Conservation (phyloP, 2,888 invertebrate genomes). For the Drosophila borborema region DNA sequence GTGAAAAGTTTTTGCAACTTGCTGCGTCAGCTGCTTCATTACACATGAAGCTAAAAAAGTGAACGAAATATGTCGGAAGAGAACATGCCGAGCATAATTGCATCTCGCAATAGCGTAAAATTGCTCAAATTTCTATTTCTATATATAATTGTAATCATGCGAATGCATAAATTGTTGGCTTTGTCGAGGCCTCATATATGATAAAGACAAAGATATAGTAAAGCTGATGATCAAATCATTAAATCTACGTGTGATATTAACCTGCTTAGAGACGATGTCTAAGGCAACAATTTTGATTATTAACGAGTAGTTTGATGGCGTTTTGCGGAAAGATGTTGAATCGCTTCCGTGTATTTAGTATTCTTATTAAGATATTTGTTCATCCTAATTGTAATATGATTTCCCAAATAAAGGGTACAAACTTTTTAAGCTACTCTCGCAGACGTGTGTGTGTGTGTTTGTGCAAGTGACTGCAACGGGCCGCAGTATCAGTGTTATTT, state of each 20-base stretch:
- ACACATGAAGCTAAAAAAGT: slow-evolving; percentile 62
- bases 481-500: slow-evolving; percentile 72
- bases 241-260: too few species aligned
- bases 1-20: slow-evolving; percentile 68
- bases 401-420: not conserved
- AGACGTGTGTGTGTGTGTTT: slow-evolving; percentile 22
- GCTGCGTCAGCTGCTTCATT: slow-evolving; percentile 80
- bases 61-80: slow-evolving; percentile 30
- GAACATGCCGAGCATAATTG: not conserved
- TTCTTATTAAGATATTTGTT: too few species aligned
- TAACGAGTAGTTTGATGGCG: too few species aligned
- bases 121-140: too few species aligned
- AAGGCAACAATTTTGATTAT: too few species aligned
- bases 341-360: too few species aligned
- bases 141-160: too few species aligned
- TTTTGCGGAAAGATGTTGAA: too few species aligned
- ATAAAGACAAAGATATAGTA: not conserved
- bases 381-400: too few species aligned
- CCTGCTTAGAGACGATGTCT: too few species aligned
- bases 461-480: slow-evolving; percentile 61
- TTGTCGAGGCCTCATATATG: not conserved
- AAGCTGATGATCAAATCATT: not conserved
- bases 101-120: not conserved
- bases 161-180: too few species aligned
- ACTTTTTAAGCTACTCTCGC: slow-evolving; percentile 49